These are phyloP conservation scores for Penaeus indicus DNA, from an alignment of 1,140 invertebrate genomes.

Conservation along the genomic window DNA sequence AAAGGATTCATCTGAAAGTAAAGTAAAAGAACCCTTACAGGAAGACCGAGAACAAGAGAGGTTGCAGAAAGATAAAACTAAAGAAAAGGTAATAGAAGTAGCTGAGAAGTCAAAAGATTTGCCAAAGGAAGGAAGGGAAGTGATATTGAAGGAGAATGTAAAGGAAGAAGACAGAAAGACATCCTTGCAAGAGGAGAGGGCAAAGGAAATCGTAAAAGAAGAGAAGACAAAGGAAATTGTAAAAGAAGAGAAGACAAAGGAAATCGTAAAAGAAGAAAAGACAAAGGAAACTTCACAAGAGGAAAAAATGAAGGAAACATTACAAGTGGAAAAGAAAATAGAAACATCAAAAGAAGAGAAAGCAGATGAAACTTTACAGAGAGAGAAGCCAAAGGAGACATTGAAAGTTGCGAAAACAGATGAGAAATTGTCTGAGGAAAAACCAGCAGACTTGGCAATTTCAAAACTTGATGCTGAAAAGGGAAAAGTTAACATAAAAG, in stretches of 20 bases:
- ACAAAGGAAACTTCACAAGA: not conserved
- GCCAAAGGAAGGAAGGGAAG: not conserved
- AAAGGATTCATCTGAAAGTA: not conserved
- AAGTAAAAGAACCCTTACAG: not conserved
- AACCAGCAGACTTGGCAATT: not conserved
- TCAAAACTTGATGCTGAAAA: conserved; percentile 11
- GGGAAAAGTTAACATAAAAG: not conserved
- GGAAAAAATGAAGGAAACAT: conserved; percentile 7
- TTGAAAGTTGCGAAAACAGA: not conserved
- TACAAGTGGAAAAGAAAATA: not conserved
- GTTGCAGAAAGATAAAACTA: not conserved
- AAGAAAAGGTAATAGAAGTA: not conserved
- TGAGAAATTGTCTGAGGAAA: not conserved
- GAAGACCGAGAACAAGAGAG: not conserved
- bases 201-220: not conserved
- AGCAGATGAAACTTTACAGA: not conserved
- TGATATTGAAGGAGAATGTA: not conserved
- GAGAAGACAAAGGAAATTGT: not conserved
- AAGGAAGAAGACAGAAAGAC: not conserved
- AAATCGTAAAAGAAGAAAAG: not conserved
- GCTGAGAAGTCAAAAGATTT: not conserved
- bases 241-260: not conserved
- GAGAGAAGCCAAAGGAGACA: not conserved
- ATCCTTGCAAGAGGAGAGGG: not conserved
- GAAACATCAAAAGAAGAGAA: not conserved